These are phyloP conservation scores for Porites lutea DNA, from an alignment of 64 coral and sea anemone genomes.

Conservation along the genomic window DNA sequence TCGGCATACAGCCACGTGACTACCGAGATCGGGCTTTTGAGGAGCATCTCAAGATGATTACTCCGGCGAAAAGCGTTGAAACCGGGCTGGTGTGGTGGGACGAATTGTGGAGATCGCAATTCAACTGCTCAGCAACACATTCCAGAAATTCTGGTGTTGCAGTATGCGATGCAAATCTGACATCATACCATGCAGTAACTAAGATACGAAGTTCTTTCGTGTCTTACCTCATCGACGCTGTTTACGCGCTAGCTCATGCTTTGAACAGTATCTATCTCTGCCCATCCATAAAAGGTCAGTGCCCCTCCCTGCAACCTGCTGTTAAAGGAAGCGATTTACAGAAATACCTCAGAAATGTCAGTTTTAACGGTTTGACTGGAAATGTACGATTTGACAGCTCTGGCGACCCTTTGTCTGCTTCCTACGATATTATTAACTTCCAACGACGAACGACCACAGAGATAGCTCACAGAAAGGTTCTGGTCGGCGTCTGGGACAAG, in stretches of 20 bases:
- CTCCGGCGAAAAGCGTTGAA: background rate
- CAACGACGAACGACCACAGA: background rate
- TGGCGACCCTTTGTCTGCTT: conserved; percentile 50
- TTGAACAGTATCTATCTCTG: conserved; percentile 58
- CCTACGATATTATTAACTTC: conserved; percentile 45
- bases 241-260: conserved; percentile 77
- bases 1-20: conserved; percentile 15
- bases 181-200: background rate
- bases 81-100: conserved; percentile 56
- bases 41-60: conserved; percentile 18
- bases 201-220: conserved; percentile 72
- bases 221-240: conserved; percentile 67
- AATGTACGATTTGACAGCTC: conserved; percentile 43
- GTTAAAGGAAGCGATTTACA: conserved; percentile 52
- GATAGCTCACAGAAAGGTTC: background rate
- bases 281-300: conserved; percentile 21
- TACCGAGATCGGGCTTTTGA: background rate
- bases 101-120: conserved; percentile 74
- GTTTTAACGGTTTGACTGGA: conserved; percentile 55
- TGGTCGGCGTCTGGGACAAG: conserved; percentile 47
- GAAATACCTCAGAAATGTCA: conserved; percentile 51
- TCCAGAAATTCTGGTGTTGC: conserved; percentile 24
- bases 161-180: conserved; percentile 23
- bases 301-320: conserved; percentile 33
- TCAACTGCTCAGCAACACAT: conserved; percentile 43